Conservation (phyloP, 2,113 vertebrate genomes). For the Rhea americana region DNA sequence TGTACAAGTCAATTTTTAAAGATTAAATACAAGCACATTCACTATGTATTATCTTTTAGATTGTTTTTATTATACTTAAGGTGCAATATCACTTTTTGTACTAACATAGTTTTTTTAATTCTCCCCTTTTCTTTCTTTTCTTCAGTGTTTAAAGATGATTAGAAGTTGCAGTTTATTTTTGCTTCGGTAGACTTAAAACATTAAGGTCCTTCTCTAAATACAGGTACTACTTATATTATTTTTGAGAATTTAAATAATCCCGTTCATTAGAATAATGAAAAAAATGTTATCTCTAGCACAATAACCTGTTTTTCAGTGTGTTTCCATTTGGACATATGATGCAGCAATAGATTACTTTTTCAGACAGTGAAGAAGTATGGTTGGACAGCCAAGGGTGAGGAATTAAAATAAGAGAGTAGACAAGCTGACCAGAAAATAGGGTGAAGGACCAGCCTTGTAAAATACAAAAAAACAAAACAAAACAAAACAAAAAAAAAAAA, state of each 20-base stretch:
- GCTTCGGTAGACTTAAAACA: background rate
- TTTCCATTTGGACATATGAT: background rate
- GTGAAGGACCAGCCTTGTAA: background rate
- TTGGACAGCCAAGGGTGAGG: background rate
- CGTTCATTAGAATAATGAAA: background rate
- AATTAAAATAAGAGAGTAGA: background rate
- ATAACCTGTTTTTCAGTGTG: background rate
- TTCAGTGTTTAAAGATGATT: background rate
- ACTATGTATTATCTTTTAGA: background rate
- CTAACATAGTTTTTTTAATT: background rate
- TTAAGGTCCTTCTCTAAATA: background rate
- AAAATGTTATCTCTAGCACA: background rate
- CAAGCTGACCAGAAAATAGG: no score
- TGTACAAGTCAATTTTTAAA: background rate
- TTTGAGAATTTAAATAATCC: background rate
- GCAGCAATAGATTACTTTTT: background rate
- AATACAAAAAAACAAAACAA: background rate
- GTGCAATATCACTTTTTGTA: background rate
- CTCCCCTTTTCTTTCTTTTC: background rate
- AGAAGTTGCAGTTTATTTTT: background rate
- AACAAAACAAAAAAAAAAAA: background rate
- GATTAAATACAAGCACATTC: background rate
- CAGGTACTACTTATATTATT: background rate
- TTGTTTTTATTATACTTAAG: background rate
- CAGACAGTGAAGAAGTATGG: background rate